Base-by-base conservation (phyloP, 1,140 invertebrate species). In the Ectropis grisescens region DNA sequence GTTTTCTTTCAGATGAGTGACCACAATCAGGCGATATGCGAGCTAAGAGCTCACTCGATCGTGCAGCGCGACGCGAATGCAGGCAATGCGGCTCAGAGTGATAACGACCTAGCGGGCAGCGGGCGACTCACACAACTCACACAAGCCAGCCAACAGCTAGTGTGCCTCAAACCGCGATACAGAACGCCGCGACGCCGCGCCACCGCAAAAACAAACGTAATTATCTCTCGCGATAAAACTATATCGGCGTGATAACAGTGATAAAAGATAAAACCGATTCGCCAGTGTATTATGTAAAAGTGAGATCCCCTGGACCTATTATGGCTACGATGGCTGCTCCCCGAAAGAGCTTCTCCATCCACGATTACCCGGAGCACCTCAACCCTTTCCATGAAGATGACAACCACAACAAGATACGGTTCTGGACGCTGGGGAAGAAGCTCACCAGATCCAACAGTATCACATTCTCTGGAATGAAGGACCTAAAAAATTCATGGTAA, bases 371-470 rank as follows among this genome's bases (percentile, higher is more conserved):
- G 11, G 89, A 90, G 57, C 88, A 90, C 58, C 71, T 91, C 23
- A 90, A 91, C 74, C 89, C 89, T 2, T 91, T 91, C 66, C 84
- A 85, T 40, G 89, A 90, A 40, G 88, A 88, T 27, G 84, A 87
- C 41, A 84, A 87, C 46, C 85, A 86, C 41, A 85, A 82, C 38
- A 84, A 83, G 40, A 80, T 87, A 15, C 52, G 84, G 14, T 86
- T 86, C 54, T 87, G 84, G 84, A 83, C 80, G 7, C 57, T 84
- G 37, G 66, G 76, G 12, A 58, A 61, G 19, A 80, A 65, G 16
- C 43, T 75, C 9, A 67, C 58, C 11, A 71, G 84, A 37, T 78
- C 83, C 11, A 85, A 81, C 50, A 87, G 85, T 58, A 86, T 87
- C 50, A 85, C 71, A 11, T 78, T 87, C 29, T 72, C 71, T 26